Evolutionary conservation across 2,797 vertebrate genomes (phyloP).

Genomic region (Cryptoblepharus egeriae): DNA sequence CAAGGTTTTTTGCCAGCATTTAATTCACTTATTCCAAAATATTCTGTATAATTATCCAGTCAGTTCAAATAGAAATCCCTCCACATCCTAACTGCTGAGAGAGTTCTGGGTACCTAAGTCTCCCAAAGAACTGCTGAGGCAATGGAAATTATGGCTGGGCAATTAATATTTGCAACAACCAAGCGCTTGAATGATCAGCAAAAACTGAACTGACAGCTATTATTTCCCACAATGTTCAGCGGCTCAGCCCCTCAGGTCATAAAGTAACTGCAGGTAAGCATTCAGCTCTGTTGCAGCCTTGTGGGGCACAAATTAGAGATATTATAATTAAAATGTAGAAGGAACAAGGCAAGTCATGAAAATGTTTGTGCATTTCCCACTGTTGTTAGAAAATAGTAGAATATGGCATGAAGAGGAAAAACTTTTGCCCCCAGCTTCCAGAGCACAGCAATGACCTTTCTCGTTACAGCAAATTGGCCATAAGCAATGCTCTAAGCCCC

Average conservation of each 20-base stretch:
- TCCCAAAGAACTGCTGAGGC: constrained; percentile 18
- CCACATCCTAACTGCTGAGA: background rate
- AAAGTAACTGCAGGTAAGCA: background rate
- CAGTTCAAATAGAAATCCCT: constrained; percentile 6
- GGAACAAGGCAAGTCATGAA: no score
- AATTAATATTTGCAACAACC: constrained; percentile 26
- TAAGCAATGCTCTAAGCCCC: background rate
- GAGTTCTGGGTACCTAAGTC: constrained; percentile 5
- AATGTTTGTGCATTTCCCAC: background rate
- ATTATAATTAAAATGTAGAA: constrained; percentile 5
- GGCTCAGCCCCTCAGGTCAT: background rate
- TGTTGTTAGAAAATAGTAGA: background rate
- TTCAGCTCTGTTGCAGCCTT: background rate
- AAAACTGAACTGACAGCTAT: background rate
- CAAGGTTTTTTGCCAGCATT: background rate
- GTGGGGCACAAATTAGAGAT: background rate
- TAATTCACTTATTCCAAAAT: constrained; percentile 3
- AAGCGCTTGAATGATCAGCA: constrained; percentile 17
- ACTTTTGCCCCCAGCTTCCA: background rate
- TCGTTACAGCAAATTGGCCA: constrained; percentile 2
- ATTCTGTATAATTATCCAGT: constrained; percentile 4
- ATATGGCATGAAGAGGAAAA: background rate
- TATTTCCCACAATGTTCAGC: constrained; percentile 11
- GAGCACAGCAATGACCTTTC: background rate
- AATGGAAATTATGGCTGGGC: background rate